Evolutionary conservation across 2,113 vertebrate species (phyloP).

Genomic region (Colinus virginianus): DNA sequence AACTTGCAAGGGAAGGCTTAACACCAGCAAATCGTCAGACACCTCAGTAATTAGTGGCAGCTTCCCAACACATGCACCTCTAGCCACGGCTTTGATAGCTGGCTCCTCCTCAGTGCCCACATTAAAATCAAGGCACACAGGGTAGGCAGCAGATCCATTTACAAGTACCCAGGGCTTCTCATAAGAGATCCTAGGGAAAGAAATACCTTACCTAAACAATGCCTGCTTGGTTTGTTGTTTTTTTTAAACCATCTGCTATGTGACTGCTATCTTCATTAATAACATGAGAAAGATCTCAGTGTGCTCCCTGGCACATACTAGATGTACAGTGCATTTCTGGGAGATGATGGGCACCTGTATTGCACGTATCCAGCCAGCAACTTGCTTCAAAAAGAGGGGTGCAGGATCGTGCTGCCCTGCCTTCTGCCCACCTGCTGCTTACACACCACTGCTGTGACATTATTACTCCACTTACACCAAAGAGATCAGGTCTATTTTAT

Average conservation of each 20-base stretch:
- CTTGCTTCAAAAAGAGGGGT: background rate
- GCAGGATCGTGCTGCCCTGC: background rate
- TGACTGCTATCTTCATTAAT: slow-evolving; percentile 17
- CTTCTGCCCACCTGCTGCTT: background rate
- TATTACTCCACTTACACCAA: background rate
- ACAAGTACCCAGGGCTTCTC: slow-evolving; percentile 9
- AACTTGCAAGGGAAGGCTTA: slow-evolving; percentile 27
- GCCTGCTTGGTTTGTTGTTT: background rate
- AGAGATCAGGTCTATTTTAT: background rate
- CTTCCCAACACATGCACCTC: slow-evolving; percentile 35
- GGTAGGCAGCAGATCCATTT: slow-evolving; percentile 36
- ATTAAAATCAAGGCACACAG: slow-evolving; percentile 36
- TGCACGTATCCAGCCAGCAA: rapidly evolving
- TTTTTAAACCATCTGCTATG: background rate
- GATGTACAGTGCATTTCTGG: background rate
- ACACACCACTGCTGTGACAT: background rate
- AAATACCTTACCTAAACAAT: background rate
- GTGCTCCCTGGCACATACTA: background rate
- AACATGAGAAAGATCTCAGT: background rate
- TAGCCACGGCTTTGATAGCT: background rate
- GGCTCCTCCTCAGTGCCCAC: slow-evolving; percentile 25
- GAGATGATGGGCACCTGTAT: background rate
- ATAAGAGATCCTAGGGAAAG: slow-evolving; percentile 45
- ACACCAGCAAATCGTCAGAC: slow-evolving; percentile 41
- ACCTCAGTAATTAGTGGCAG: slow-evolving; percentile 55